Conservation (phyloP, 1,140 invertebrate species). For the Lucilia cuprina region DNA sequence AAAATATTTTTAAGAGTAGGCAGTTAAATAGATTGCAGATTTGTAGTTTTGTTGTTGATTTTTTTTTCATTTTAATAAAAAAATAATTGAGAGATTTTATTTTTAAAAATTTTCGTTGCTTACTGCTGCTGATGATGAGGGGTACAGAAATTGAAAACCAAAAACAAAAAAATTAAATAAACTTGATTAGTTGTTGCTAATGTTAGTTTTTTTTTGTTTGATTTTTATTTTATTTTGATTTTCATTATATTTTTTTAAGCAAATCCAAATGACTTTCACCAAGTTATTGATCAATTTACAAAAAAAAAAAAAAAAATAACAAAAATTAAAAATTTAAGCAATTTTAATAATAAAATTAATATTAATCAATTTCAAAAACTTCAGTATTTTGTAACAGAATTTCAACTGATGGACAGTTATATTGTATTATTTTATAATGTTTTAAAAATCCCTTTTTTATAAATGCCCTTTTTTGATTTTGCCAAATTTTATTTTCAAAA, state of each 20-base stretch:
- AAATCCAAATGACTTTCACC: slow-evolving; percentile 7
- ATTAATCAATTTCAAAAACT: no score
- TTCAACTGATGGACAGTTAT: no score
- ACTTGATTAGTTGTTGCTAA: background rate
- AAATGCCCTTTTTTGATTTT: no score
- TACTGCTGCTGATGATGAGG: background rate
- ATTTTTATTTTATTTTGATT: background rate
- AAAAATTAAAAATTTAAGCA: no score
- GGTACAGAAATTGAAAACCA: background rate
- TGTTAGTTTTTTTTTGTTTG: background rate
- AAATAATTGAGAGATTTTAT: background rate
- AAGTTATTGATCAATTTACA: background rate
- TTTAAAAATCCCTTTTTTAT: no score
- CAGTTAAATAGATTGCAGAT: background rate
- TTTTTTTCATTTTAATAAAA: background rate
- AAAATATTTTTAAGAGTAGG: background rate
- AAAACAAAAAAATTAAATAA: background rate
- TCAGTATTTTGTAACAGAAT: no score
- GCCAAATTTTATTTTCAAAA: no score
- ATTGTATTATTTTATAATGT: no score
- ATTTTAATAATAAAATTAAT: no score
- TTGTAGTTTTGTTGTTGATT: background rate
- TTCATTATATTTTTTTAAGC: background rate
- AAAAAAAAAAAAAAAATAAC: background rate
- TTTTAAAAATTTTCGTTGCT: background rate